phyloP scores from a whole-genome alignment of 2,888 invertebrate genomes.

The Chrysopilus asiliformis region DNA sequence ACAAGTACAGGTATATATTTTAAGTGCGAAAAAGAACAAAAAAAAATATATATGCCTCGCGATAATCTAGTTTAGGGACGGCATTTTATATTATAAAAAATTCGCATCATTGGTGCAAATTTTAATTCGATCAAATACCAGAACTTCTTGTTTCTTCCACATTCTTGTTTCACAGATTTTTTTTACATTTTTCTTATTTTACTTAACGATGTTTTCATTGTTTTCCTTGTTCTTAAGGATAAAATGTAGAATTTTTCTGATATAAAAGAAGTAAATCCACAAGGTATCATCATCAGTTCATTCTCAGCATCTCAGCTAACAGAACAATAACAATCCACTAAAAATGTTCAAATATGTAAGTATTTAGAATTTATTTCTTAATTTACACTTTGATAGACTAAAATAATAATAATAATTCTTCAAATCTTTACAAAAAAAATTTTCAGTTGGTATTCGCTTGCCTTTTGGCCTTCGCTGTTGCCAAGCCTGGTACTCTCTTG shows the following conservation, averaged over 20 bases:
- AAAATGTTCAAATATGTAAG: conserved; percentile 40
- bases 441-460: conserved; percentile 39
- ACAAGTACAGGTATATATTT: no score
- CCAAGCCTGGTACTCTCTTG: conserved; percentile 35
- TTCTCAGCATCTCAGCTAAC: conserved; percentile 6
- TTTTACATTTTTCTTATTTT: not conserved
- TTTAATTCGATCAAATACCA: no score
- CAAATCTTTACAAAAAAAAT: no score
- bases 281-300: conserved; percentile 8
- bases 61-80: no score
- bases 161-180: not conserved
- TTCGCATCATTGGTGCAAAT: no score
- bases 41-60: no score
- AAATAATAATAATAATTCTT: no score
- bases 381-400: no score
- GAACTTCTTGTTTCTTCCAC: conserved; percentile 1
- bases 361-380: not conserved
- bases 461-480: conserved; percentile 37
- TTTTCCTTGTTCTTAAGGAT: not conserved
- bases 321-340: conserved; percentile 11
- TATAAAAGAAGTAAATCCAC: conserved; percentile 9
- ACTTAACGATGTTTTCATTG: not conserved
- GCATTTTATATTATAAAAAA: no score
- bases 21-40: no score
- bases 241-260: not conserved